Conservation (phyloP, 2,888 invertebrate species). For the Lapara coniferarum region DNA sequence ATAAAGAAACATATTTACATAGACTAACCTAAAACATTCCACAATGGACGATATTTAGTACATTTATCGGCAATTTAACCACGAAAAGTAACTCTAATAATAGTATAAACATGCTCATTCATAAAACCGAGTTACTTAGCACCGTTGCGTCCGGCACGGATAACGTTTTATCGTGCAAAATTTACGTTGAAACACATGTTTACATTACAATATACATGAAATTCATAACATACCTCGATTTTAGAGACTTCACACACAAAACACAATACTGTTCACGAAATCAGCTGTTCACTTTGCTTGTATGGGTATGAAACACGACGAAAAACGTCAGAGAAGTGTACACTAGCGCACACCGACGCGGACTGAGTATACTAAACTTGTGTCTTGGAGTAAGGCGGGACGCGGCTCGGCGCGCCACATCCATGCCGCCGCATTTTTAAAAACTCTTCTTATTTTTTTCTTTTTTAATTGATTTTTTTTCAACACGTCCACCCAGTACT, state of each 20-base stretch:
- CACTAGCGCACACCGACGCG: slow-evolving; percentile 52
- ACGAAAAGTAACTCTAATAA: slow-evolving; percentile 17
- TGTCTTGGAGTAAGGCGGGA: slow-evolving; percentile 57
- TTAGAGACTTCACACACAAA: slow-evolving; percentile 30
- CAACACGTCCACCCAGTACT: slow-evolving; percentile 56
- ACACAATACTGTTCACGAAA: slow-evolving; percentile 45
- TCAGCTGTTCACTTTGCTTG: slow-evolving; percentile 47
- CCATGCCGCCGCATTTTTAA: slow-evolving; percentile 69
- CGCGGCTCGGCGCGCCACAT: slow-evolving; percentile 67
- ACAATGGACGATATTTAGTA: background rate
- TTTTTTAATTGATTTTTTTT: background rate
- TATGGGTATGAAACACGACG: slow-evolving; percentile 37
- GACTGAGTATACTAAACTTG: slow-evolving; percentile 51
- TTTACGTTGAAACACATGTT: slow-evolving; percentile 5
- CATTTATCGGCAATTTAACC: background rate
- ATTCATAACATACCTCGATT: slow-evolving; percentile 33
- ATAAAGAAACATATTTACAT: background rate
- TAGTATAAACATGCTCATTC: slow-evolving; percentile 18
- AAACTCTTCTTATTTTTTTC: slow-evolving; percentile 30
- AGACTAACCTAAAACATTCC: background rate
- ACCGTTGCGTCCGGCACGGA: slow-evolving; percentile 14
- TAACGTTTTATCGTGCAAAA: slow-evolving; percentile 4
- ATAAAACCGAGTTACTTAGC: slow-evolving; percentile 19
- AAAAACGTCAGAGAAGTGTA: slow-evolving; percentile 36
- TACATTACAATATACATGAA: slow-evolving; percentile 19